Base-by-base conservation (phyloP, 2,797 vertebrate genomes). In the Hephaestus fuliginosus region DNA sequence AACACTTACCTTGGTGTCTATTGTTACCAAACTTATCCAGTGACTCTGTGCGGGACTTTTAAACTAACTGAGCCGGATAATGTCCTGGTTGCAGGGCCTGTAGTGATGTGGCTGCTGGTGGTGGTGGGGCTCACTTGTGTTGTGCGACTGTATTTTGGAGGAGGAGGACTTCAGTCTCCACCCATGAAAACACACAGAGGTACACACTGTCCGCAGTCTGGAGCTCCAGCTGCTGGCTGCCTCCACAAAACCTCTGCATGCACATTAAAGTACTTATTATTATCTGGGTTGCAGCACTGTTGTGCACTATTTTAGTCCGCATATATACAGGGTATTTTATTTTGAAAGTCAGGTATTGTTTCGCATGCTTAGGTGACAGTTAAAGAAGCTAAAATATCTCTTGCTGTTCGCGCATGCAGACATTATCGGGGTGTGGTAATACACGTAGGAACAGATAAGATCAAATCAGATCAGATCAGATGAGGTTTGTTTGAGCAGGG, bases 121-220 rank as follows among this genome's bases (percentile, higher is more conserved):
- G 13, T 80, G 81, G 36, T 57, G 25, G 12, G 28, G 75, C 62
- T 60, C 57, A 33, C 30, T 82, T 56, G 48, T 80, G 86, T 74
- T 83, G 70, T 69, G 43, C 80, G 58, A 76, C 13, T 70, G 63
- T 73, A 74, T 84, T 89, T 85, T 82, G 76, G 58, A 72, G 77
- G 55, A 70, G 77, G 84, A 89, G 72, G 81, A 80, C 61, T 79
- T 82, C 64, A 81, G 89, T 92, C 93, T 91, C 93, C 93, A 87
- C 93, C 93, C 93, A 90, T 84, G 76, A 61, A 76, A 69, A 69
- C 78, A 88, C 79, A 78, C 74, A 66, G 48, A 85, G 72, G 67
- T 33, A 52, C 75, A 77, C 30, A 25, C 44, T 66, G 74, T 74
- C 52, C 53, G 36, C 65, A 70, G 46, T 43, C 69, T 46, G 79